Conservation (phyloP, 2,888 invertebrate species). For the Tupiocoris notatus region DNA sequence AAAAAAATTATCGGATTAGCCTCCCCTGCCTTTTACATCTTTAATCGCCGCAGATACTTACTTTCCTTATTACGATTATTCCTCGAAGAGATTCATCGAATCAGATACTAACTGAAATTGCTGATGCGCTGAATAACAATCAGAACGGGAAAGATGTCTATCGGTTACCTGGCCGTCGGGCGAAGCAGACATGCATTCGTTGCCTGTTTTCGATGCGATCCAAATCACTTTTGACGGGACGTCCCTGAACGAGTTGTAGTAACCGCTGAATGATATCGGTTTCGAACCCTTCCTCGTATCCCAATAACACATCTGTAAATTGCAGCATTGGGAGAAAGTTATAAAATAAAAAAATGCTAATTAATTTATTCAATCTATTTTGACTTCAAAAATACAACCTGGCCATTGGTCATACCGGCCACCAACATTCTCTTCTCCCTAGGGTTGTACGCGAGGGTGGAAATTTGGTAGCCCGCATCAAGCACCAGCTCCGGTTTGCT, state of each 20-base stretch:
- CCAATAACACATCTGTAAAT: constrained; percentile 43
- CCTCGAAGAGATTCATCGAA: too few relatives aligned
- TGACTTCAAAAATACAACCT: constrained; percentile 23
- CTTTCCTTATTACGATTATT: too few relatives aligned
- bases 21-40: too few relatives aligned
- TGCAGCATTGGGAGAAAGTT: not conserved
- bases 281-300: constrained; percentile 41
- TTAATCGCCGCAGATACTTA: too few relatives aligned
- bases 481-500: constrained; percentile 40
- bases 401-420: constrained; percentile 73
- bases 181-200: constrained; percentile 42
- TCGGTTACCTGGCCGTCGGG: constrained; percentile 44
- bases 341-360: not conserved
- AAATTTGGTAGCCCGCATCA: constrained; percentile 35
- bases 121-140: too few relatives aligned
- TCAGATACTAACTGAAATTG: too few relatives aligned
- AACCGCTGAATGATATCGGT: constrained; percentile 36
- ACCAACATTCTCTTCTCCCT: constrained; percentile 60
- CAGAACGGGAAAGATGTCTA: too few relatives aligned
- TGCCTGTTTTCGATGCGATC: constrained; percentile 44
- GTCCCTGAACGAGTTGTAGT: constrained; percentile 43
- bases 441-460: constrained; percentile 30
- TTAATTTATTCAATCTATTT: not conserved
- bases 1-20: too few relatives aligned
- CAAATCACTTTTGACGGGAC: constrained; percentile 42